A percentile compares a stretch with the other conserved stretches of the same genome.
These are phyloP conservation scores for Sinosuthora webbiana DNA, from an alignment of 2,113 vertebrate species.

Conservation along the genomic window DNA sequence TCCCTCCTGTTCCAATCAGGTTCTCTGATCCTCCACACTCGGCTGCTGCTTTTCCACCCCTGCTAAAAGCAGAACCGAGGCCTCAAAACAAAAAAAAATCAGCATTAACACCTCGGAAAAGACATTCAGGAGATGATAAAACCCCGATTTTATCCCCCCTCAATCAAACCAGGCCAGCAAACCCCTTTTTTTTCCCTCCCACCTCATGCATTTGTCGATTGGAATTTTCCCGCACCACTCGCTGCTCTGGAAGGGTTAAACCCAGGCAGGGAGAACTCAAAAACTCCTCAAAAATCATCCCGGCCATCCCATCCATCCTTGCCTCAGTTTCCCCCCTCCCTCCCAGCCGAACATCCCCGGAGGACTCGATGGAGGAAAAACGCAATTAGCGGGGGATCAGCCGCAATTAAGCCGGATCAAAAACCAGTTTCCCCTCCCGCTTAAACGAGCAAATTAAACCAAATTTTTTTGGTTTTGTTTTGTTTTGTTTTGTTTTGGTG, in stretches of 20 bases:
- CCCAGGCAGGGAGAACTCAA: background rate
- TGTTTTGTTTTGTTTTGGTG: background rate
- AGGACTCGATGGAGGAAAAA: background rate
- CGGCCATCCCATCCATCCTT: background rate
- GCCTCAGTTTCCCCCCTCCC: conserved; percentile 24
- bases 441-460: conserved; percentile 50
- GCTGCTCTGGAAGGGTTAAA: background rate
- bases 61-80: background rate
- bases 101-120: background rate
- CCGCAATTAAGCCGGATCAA: conserved; percentile 31
- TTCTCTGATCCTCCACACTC: conserved; percentile 27
- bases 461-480: background rate
- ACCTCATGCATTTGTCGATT: accelerated
- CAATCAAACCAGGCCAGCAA: background rate
- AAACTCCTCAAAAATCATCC: background rate
- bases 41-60: conserved; percentile 21
- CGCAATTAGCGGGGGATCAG: background rate
- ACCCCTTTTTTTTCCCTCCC: accelerated
- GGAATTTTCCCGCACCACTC: background rate
- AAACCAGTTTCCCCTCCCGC: conserved; percentile 33
- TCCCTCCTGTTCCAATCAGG: conserved; percentile 22
- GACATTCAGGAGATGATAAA: background rate
- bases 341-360: background rate
- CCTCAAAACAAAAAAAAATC: conserved; percentile 12
- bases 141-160: background rate